Base-by-base conservation (phyloP, 1,140 invertebrate species). In the Metaphire vulgaris region DNA sequence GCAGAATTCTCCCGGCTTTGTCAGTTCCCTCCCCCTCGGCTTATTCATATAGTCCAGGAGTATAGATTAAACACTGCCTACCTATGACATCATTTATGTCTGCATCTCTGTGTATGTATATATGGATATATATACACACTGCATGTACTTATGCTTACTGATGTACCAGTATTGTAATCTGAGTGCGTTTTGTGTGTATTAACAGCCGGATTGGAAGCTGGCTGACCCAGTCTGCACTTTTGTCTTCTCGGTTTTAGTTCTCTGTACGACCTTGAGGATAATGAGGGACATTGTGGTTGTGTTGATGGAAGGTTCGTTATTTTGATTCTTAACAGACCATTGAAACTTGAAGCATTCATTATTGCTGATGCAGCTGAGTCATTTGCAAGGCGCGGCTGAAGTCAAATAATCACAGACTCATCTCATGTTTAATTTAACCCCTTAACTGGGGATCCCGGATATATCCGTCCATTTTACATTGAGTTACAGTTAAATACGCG, bases 201-300 rank as follows among this genome's bases (percentile, higher is more conserved):
- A 91, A 69, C 87, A 95, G 92, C 93, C 93, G 33, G 89, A 90
- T 29, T 98, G 92, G 91, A 89, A 88, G 76, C 90, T 99, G 74
- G 93, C 97, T 15, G 97, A 99, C 89, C 97, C 97, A 16, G 97
- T 99, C 85, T 99, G 97, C 85, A 99, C 97, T 1, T 98, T 99
- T 86, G 81, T 99, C 1, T 99, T 99, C 86, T 98, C 96, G 0
- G 83, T 98, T 26, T 88, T 99, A 80, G 97, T 99, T n/a, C 88
- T 99, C 6, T 88, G 94, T 74, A 99, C 97, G 28, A 99, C 97
- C 0, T 90, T 97, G 79, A 91, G 91, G 33, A 97, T 99, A 80
- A 91, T 99, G 77, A 92, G 92, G 85, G 97, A 99, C 85, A 92
- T 96, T 0, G 88, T 96, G 34, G 88, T 91, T 80, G 92, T 96